Percentiles rank a stretch among this genome's conserved stretches.
These are phyloP conservation scores for Pseudorhombus dupliciocellatus DNA, from an alignment of 2,113 vertebrate species.

Conservation along the genomic window DNA sequence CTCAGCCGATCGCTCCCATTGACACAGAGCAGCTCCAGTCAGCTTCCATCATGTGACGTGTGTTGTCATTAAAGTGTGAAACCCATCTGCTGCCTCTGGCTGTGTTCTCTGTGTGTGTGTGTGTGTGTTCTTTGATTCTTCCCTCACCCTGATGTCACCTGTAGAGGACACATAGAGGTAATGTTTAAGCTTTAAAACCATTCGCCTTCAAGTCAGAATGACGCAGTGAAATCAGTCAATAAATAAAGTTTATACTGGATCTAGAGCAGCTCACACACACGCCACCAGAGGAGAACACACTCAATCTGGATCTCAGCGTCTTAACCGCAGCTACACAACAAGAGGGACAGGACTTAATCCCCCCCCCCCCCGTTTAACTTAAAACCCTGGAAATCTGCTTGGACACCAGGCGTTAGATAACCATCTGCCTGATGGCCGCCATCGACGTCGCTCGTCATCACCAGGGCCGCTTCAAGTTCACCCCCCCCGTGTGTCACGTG, in stretches of 20 bases:
- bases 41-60: slow-evolving; percentile 62
- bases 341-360: slow-evolving; percentile 67
- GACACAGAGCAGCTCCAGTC: too few species aligned
- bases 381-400: slow-evolving; percentile 55
- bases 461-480: slow-evolving; percentile 37
- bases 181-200: too few species aligned
- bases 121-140: too few species aligned
- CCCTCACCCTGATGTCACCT: too few species aligned
- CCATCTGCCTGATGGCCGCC: slow-evolving; percentile 34
- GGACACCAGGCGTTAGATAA: slow-evolving; percentile 71
- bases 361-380: slow-evolving; percentile 23
- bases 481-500: too few species aligned
- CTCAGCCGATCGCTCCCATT: too few species aligned
- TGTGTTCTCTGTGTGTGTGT: slow-evolving; percentile 24
- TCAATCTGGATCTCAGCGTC: slow-evolving; percentile 88
- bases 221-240: background rate
- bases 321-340: slow-evolving; percentile 82
- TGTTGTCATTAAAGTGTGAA: slow-evolving; percentile 74
- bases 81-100: slow-evolving; percentile 19
- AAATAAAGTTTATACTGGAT: background rate
- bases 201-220: background rate
- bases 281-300: slow-evolving; percentile 82
- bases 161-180: too few species aligned
- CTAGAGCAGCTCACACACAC: slow-evolving; percentile 12
- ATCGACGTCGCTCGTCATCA: slow-evolving; percentile 47